Evolutionary conservation across 2,113 vertebrate species (phyloP).

Genomic region (Platanista minor): DNA sequence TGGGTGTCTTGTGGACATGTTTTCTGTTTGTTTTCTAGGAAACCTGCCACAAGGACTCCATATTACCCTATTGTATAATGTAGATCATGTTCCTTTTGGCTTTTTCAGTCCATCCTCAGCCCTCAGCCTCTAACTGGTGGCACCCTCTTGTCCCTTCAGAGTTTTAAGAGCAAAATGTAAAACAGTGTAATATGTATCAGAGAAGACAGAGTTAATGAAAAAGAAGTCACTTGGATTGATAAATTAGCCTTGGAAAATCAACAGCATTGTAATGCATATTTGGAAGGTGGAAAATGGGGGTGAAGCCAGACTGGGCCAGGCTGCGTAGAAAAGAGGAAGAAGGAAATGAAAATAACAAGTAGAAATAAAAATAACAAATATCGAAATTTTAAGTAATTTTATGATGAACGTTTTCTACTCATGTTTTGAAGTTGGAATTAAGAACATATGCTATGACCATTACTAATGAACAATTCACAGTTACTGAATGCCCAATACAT

Average conservation of each 20-base stretch:
- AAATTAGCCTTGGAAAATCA: neutral
- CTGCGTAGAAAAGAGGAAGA: neutral
- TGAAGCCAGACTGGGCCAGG: neutral
- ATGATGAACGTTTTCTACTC: neutral
- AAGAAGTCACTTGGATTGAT: neutral
- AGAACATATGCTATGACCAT: neutral
- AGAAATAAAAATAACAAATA: neutral
- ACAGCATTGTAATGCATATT: neutral
- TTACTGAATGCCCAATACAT: neutral
- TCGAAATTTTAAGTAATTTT: neutral
- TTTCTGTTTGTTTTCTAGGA: neutral
- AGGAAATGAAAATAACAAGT: neutral
- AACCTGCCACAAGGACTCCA: neutral
- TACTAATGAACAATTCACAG: neutral
- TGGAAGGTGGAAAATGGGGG: neutral
- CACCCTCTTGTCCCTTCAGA: neutral
- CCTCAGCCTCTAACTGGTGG: neutral
- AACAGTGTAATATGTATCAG: neutral
- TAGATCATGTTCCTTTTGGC: neutral
- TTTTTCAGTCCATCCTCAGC: neutral
- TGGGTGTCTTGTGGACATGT: neutral
- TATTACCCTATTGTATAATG: neutral
- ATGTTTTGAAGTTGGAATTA: neutral
- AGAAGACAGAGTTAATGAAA: neutral
- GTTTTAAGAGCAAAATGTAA: neutral